Conservation (phyloP, 1,140 invertebrate genomes). For the Drosophila truncata region DNA sequence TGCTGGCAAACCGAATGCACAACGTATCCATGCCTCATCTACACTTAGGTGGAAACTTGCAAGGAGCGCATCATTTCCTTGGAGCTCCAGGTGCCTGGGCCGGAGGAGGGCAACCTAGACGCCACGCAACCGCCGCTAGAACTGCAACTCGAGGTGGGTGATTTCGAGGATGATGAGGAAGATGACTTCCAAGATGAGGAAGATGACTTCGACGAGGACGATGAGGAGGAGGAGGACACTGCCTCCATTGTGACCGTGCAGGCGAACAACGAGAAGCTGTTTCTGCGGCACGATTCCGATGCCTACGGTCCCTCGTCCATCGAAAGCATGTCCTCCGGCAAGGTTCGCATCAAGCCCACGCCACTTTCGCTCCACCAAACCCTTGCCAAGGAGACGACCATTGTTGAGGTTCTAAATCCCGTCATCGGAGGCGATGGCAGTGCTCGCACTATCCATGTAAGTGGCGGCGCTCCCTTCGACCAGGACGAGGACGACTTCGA, state of each 20-base stretch:
- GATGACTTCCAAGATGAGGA: constrained; percentile 51
- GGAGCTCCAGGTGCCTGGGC: constrained; percentile 87
- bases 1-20: constrained; percentile 67
- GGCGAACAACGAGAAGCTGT: constrained; percentile 79
- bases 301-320: constrained; percentile 78
- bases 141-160: constrained; percentile 53
- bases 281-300: constrained; percentile 73
- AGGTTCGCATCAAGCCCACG: constrained; percentile 75
- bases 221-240: constrained; percentile 80
- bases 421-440: constrained; percentile 79
- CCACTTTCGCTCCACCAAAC: constrained; percentile 77
- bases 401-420: constrained; percentile 84
- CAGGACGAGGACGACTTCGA: constrained; percentile 49
- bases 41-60: constrained; percentile 92
- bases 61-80: constrained; percentile 95
- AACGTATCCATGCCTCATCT: constrained; percentile 71
- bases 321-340: constrained; percentile 73
- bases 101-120: constrained; percentile 63
- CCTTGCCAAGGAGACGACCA: constrained; percentile 81
- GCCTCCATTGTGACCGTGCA: constrained; percentile 84
- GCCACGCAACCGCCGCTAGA: constrained; percentile 70
- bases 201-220: constrained; percentile 62
- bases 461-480: constrained; percentile 64
- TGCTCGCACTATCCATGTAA: constrained; percentile 77
- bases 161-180: constrained; percentile 49